Evolutionary conservation across 2,113 vertebrate species (phyloP).

Genomic region (Pluvialis apricaria): DNA sequence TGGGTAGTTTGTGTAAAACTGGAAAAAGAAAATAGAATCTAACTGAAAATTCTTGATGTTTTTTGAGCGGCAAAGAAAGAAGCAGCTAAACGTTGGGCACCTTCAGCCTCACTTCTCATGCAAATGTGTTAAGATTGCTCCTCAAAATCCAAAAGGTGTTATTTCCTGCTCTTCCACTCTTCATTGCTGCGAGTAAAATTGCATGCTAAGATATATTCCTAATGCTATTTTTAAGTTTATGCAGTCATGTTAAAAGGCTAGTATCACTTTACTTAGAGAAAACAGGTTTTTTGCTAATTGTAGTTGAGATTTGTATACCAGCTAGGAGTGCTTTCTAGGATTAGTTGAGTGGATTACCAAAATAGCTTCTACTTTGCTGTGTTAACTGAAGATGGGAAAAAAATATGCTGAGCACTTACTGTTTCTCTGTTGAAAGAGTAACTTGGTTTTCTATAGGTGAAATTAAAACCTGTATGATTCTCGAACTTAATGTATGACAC

Average conservation of each 20-base stretch:
- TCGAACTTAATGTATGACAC: rapidly evolving
- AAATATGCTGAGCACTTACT: not conserved
- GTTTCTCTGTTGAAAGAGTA: not conserved
- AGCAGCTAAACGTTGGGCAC: not conserved
- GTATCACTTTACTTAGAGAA: not conserved
- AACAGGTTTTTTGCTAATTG: not conserved
- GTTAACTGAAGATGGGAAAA: not conserved
- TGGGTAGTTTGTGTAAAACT: not conserved
- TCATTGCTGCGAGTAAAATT: not conserved
- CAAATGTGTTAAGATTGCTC: not conserved
- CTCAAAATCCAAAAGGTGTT: not conserved
- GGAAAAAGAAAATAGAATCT: not conserved
- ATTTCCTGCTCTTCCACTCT: not conserved
- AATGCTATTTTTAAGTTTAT: not conserved
- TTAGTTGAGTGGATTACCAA: not conserved
- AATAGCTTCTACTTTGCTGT: not conserved
- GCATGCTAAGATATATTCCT: not conserved
- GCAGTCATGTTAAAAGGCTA: not conserved
- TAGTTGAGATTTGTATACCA: not conserved
- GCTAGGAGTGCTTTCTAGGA: not conserved
- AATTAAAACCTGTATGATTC: not conserved
- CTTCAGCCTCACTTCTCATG: not conserved
- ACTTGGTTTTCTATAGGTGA: not conserved
- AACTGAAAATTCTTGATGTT: not conserved
- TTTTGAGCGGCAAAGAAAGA: not conserved